Evolutionary conservation across 2,888 invertebrate species (phyloP), one percentile per base, ranked within the genome.

Genomic region (Blera fallax): DNA sequence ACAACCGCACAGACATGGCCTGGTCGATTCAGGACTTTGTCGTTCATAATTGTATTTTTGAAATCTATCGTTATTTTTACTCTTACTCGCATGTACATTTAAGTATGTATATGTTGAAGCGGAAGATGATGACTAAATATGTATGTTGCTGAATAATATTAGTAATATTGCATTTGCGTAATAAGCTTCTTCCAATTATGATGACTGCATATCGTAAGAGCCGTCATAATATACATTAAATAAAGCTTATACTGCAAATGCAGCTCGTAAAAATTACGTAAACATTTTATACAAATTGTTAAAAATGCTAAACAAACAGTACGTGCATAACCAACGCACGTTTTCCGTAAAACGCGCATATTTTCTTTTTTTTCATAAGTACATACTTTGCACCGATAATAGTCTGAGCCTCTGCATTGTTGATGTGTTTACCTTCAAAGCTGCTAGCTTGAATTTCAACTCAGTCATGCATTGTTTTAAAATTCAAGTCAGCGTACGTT

Each of bases 251-350:
- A 34, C 14, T 37, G 60, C 60, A 45, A 72, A 48, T 60, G 37
- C 48, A 27, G 48, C 48, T 48, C 21, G 24, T 45, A 43, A 29
- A 56, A 43, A 56, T 70, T 56, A 70, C 56, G 21, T 60, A 72
- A 72, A 50, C 70, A 48, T 70, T 58, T 48, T 14, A 48, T 18
- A 58, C 16, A 37, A 48, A 58, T 60, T 60, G 48, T 60, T 45
- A 18, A 60, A 60, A 72, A 60, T 60, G 60, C 72, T 37, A 48
- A 50, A 60, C 72, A 72, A 60, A 60, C 72, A 48, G 48, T 72
- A 60, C 72, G 64, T 65, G 74, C 74, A 76, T 48, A 16, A 27
- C 10, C 48, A 56, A 76, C 65, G 54, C 74, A 65, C 74, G 64
- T 76, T 76, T 76, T 65, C 45, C 32, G n/a, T 48, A 21, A 65